Evolutionary conservation across 2,797 vertebrate species (phyloP), one percentile per base, ranked within the genome.

Genomic region (Sebastes elongatus): DNA sequence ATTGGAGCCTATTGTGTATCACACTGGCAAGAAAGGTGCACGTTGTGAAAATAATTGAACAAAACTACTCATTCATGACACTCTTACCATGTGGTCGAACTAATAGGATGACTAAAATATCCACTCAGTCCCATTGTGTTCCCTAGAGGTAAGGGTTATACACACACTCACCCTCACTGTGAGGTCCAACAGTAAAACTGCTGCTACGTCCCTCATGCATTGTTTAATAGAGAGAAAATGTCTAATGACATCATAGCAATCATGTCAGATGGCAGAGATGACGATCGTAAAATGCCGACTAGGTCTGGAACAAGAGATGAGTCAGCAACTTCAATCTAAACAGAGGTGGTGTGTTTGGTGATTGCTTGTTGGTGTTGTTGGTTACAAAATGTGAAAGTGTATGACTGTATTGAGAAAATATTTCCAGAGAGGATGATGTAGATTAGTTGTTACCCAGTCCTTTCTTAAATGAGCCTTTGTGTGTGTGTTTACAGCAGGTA

Each of bases 211-310:
- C 68, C 67, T 32, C 0, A 2, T 70, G 68, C 30, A 61, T 78
- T 78, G 71, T 88, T 79, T 73, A 76, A 78, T 35, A 13, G 27
- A 73, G 49, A 61, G 66, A 71, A 49, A 78, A 83, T 77, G 63
- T 67, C 18, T 73, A 7, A 55, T 87, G 80, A 66, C 62, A 77
- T 88, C 73, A 76, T 60, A 42, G 59, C 25, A 38, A 80, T 80
- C 67, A 32, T 38, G 56, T 52, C 13, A 42, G 56, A 53, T 20
- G 11, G 61, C 10, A 61, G 71, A 67, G 61, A 67, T 73, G 71
- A 38, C 1, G 3, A 35, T 70, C 7, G 6, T 84, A 32, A 81
- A 87, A 63, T 32, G 28, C 35, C 68, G 49, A 52, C 25, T 30
- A 16, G 11, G 52, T 56, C 33, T 60, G 32, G 14, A 72, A 22